Conservation (phyloP, 2,888 invertebrate genomes). For the Aspidiotus destructor region DNA sequence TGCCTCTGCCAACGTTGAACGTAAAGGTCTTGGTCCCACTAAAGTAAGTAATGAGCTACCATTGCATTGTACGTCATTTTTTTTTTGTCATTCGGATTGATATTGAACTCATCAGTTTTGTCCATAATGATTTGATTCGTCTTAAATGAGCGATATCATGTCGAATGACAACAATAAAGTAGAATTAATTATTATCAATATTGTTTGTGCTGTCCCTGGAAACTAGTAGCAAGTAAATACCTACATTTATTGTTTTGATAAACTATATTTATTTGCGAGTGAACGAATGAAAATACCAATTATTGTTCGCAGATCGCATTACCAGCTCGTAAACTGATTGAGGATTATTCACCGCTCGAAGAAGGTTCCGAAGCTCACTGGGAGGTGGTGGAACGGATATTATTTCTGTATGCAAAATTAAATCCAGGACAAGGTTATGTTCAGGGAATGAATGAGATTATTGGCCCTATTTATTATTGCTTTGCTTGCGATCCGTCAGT, state of each 20-base stretch:
- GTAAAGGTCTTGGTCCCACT: conserved; percentile 76
- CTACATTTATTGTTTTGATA: neutral
- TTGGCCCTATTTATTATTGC: conserved; percentile 95
- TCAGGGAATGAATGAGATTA: conserved; percentile 99
- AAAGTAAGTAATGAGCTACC: conserved; percentile 53
- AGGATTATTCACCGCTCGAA: conserved; percentile 73
- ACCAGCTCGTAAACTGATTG: conserved; percentile 62
- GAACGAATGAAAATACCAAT: neutral
- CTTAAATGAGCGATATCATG: neutral
- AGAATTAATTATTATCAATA: neutral
- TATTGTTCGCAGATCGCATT: conserved; percentile 40
- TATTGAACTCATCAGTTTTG: neutral
- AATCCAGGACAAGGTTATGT: conserved; percentile 95
- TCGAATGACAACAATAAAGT: too few relatives aligned
- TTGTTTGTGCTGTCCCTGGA: conserved; percentile 11
- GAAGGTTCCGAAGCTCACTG: conserved; percentile 94
- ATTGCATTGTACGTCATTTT: too few relatives aligned
- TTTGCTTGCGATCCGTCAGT: conserved; percentile 82
- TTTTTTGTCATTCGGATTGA: too few relatives aligned
- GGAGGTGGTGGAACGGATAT: conserved; percentile 94
- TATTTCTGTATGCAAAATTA: conserved; percentile 90
- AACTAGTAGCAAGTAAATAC: conserved; percentile 23
- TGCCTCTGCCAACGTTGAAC: conserved; percentile 76
- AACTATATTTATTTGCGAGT: neutral
- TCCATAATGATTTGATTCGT: neutral